These are phyloP conservation scores for Epizoanthus illoricatus DNA, from an alignment of 92 coral and sea anemone species.

Conservation along the genomic window DNA sequence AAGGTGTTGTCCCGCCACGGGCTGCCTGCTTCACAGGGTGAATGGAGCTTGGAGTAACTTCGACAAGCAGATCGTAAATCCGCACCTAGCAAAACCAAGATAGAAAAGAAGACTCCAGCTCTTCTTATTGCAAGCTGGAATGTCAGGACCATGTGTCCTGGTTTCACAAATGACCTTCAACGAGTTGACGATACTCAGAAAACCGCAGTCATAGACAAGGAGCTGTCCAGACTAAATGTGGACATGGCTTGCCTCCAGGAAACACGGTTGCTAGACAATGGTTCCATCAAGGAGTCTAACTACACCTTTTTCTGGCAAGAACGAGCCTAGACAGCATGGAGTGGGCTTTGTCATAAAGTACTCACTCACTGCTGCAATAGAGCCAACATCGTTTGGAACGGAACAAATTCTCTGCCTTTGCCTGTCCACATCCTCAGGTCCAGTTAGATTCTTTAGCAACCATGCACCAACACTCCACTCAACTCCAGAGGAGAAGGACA, in stretches of 20 bases:
- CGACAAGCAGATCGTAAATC: slow-evolving; percentile 20
- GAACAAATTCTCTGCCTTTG: slow-evolving; percentile 32
- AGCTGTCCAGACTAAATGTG: not conserved
- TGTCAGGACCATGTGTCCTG: slow-evolving; percentile 37
- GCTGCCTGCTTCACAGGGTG: slow-evolving; percentile 48
- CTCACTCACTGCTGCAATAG: slow-evolving; percentile 11
- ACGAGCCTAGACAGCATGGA: not conserved
- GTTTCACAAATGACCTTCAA: slow-evolving; percentile 42
- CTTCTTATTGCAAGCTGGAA: slow-evolving; percentile 46
- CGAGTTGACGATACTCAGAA: slow-evolving; percentile 18
- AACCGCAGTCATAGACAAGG: slow-evolving; percentile 27
- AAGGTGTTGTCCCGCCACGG: slow-evolving; percentile 52
- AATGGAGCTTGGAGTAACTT: slow-evolving; percentile 31
- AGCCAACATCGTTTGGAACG: not conserved
- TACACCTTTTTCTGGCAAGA: slow-evolving; percentile 54
- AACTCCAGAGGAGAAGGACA: slow-evolving; percentile 26
- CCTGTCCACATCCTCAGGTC: slow-evolving; percentile 31
- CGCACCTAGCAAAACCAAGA: slow-evolving; percentile 8
- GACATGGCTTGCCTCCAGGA: slow-evolving; percentile 39
- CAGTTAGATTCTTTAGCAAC: slow-evolving; percentile 31
- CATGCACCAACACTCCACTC: slow-evolving; percentile 36
- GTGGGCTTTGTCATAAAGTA: slow-evolving; percentile 33
- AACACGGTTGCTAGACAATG: slow-evolving; percentile 33
- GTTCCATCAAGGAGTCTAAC: slow-evolving; percentile 31
- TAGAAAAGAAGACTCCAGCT: not conserved